These are phyloP conservation scores for Heliothis virescens DNA, from an alignment of 1,140 invertebrate species.

Conservation along the genomic window DNA sequence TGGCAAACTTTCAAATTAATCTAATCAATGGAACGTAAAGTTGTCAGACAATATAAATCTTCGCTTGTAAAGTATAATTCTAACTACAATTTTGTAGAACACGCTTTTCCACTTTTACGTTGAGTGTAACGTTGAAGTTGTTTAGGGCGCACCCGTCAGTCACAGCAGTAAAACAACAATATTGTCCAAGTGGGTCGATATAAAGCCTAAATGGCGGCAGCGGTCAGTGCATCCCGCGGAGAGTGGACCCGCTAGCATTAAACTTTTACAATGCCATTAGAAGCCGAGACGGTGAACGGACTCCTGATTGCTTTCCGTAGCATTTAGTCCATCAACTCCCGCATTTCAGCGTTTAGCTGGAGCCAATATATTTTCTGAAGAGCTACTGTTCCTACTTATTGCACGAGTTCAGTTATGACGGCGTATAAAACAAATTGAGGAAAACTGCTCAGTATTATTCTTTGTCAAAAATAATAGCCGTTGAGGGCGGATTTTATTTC, in stretches of 20 bases:
- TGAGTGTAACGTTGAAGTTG: slow-evolving; percentile 30
- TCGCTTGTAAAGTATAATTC: background rate
- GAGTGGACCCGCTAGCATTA: slow-evolving; percentile 54
- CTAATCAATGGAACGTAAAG: background rate
- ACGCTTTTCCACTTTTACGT: slow-evolving; percentile 6
- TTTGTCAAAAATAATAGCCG: slow-evolving; percentile 35
- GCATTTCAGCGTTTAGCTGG: slow-evolving; percentile 20
- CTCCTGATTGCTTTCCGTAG: slow-evolving; percentile 46
- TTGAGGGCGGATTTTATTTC: slow-evolving; percentile 5
- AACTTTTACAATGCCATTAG: slow-evolving; percentile 68
- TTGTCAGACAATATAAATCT: background rate
- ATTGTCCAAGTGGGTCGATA: slow-evolving; percentile 43
- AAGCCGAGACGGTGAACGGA: slow-evolving; percentile 65
- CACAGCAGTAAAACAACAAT: slow-evolving; percentile 34
- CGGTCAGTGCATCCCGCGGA: slow-evolving; percentile 35
- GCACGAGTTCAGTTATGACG: slow-evolving; percentile 1
- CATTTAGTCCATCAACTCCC: slow-evolving; percentile 23
- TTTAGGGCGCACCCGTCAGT: slow-evolving; percentile 34
- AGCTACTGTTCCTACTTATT: slow-evolving; percentile 40
- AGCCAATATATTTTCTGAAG: slow-evolving; percentile 35
- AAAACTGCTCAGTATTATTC: slow-evolving; percentile 23
- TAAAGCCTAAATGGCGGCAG: slow-evolving; percentile 32
- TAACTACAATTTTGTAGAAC: background rate
- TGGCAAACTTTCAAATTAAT: slow-evolving; percentile 38
- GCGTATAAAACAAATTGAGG: slow-evolving; percentile 37